These are phyloP conservation scores for Saturnia japonica DNA, from an alignment of 2,888 invertebrate genomes.

Conservation along the genomic window DNA sequence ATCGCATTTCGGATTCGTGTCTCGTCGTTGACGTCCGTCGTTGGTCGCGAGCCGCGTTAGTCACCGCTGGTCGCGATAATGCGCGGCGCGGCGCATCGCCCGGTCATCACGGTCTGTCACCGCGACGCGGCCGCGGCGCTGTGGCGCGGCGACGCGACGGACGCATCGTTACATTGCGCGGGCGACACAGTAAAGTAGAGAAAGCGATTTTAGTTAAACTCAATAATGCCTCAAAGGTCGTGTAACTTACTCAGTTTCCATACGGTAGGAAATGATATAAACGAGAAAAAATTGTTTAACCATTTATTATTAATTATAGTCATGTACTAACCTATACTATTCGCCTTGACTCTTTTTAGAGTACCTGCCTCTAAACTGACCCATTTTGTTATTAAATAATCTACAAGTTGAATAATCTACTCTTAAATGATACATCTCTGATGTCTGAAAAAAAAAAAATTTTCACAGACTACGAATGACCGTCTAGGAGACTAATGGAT, in stretches of 20 bases:
- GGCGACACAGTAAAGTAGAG: neutral
- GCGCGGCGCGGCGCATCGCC: neutral
- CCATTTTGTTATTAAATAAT: neutral
- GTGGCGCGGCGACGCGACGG: neutral
- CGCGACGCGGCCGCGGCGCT: neutral
- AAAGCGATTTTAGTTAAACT: neutral
- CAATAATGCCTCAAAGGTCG: neutral
- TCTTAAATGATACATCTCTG: no score
- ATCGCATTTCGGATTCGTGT: slow-evolving; percentile 16
- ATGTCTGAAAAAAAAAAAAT: no score
- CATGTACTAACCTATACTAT: neutral
- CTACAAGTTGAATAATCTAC: no score
- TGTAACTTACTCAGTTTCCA: neutral
- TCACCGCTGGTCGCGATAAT: slow-evolving; percentile 15
- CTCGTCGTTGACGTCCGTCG: slow-evolving; percentile 14
- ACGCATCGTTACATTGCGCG: neutral
- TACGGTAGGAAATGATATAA: neutral
- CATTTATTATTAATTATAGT: no score
- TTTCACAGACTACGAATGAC: no score
- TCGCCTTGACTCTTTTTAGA: neutral
- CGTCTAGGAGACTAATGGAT: no score
- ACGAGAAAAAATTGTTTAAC: neutral
- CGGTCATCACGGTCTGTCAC: neutral
- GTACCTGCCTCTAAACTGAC: neutral
- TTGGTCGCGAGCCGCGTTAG: slow-evolving; percentile 15